Base-by-base conservation (phyloP, 92 coral and sea anemone species). In the Palythoa heliodiscus region DNA sequence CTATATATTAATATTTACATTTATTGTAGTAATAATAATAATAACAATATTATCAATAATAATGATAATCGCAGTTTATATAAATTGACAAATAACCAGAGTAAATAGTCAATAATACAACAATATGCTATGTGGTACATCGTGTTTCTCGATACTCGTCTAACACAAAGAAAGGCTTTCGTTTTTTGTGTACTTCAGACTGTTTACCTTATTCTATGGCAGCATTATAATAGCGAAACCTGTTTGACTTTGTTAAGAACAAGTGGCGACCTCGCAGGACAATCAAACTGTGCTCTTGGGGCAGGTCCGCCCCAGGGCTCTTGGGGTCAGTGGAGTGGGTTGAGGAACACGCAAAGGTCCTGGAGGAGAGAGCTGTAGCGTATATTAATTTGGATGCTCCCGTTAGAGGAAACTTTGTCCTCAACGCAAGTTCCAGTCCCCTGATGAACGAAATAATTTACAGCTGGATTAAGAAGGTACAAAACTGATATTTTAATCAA, bases 281-380 rank as follows among this genome's bases (percentile, higher is more conserved):
- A 7, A 88, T 88, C 72, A 88, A 88, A 80, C 82, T 97, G 43
- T 97, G 99, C 67, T 94, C 98, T 85, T 97, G 99, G 99, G 99
- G 95, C 17, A 98, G 91, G 3, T 98, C 95, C 60, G 98, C 95
- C 55, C 87, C 88, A 75, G 87, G 93, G 40, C 78, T 93, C 64
- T 90, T 97, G 17, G 99, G 99, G 14, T 97, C 99, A 15, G 86
- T 87, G 38, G 99, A 97, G 68, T 97, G 94, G 95, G 99, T 97
- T 17, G 98, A 88, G 43, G 78, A 88, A 64, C 88, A 88, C 15
- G 82, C 80, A 47, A 88, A 76, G 68, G 82, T 83, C 63, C 84
- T 84, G 50, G 71, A 86, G 61, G 88, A 88, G 57, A 75, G 91
- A 76, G 91, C 88, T 55, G 91, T 83, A 12, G 91, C 91, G 13